Evolutionary conservation across 53 echinoderm and acorn worm genomes (phyloP), one percentile per base, ranked within the genome.

Genomic region (Luidia sarsii): DNA sequence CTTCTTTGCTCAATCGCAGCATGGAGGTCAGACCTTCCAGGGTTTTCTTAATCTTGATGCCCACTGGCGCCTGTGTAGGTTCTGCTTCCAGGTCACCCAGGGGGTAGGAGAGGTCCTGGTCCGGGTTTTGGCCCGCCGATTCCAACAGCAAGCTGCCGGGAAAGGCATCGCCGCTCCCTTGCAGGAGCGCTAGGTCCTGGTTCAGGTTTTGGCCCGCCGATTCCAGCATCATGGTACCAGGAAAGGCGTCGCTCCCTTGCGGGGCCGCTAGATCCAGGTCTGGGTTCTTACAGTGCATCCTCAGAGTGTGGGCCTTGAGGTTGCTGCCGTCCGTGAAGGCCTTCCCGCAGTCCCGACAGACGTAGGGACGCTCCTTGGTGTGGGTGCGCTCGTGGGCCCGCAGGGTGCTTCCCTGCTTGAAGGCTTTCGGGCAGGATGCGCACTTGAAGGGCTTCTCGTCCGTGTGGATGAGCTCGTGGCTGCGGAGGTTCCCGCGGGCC

Each of bases 261-360:
- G 34, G 15, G 10, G 48, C 3, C 10, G 13, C 59, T 0, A 39
- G 54, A 25, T 36, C 54, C 7, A 38, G 2, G 55, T 22, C 21
- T 20, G 36, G 32, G 10, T 38, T 38, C 37, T 38, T 56, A 29
- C n/a, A 54, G 72, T 72, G 72, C 38, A 72, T 72, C 39, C 72
- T 54, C 10, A 72, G 29, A 13, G 28, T 29, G 39, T 72, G 72
- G 18, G 72, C 55, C 16, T 54, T 72, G 2, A 72, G 56, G 72
- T 72, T 72, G 72, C 72, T 54, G 1, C 72, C 55, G 34, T 72
- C 72, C n/a, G 72, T 56, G 8, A 72, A 72, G 11, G 72, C 52
- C 25, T 56, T 72, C 22, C 72, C 72, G 18, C 72, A 72, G 29
- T 21, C 72, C 38, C 39, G 72, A 50, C 72, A 72, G 33, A 72